Percentiles rank a stretch among this genome's conserved stretches.
phyloP scores from a whole-genome alignment of 2,113 vertebrate species.

The Melanerpes aurifrons region DNA sequence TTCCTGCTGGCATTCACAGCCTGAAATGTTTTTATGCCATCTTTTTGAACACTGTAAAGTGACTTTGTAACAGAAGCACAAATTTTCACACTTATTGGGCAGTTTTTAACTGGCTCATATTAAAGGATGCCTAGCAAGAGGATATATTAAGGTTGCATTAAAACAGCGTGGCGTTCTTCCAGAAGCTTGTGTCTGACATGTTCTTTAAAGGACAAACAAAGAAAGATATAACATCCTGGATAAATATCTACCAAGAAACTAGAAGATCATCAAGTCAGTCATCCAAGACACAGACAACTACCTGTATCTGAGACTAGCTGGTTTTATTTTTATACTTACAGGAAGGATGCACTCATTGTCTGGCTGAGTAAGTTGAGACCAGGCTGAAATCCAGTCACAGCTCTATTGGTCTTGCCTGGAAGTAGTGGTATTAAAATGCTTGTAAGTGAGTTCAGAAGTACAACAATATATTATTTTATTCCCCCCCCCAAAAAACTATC shows the following conservation, averaged over 20 bases:
- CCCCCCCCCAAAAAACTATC: neutral
- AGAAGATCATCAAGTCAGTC: neutral
- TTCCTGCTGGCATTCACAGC: neutral
- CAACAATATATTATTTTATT: neutral
- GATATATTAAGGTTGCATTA: conserved; percentile 24
- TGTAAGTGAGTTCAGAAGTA: neutral
- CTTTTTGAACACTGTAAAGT: neutral
- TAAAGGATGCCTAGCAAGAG: conserved; percentile 18
- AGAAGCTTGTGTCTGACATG: conserved; percentile 4
- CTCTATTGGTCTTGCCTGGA: neutral
- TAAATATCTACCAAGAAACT: conserved; percentile 26
- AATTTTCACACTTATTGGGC: neutral
- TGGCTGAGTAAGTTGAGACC: neutral
- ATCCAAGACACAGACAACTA: neutral
- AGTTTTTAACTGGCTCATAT: conserved; percentile 34
- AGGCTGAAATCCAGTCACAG: neutral
- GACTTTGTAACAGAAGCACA: neutral
- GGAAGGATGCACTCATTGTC: neutral
- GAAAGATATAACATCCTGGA: neutral
- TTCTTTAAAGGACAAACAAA: neutral
- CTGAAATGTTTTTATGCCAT: neutral
- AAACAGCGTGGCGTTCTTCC: conserved; percentile 35
- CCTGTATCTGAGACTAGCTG: neutral
- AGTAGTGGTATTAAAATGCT: neutral
- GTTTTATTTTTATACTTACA: neutral